Percentiles rank a stretch among this genome's conserved stretches.
These are phyloP conservation scores for Mungos mungo DNA, from an alignment of 2,113 vertebrate species.

Conservation along the genomic window DNA sequence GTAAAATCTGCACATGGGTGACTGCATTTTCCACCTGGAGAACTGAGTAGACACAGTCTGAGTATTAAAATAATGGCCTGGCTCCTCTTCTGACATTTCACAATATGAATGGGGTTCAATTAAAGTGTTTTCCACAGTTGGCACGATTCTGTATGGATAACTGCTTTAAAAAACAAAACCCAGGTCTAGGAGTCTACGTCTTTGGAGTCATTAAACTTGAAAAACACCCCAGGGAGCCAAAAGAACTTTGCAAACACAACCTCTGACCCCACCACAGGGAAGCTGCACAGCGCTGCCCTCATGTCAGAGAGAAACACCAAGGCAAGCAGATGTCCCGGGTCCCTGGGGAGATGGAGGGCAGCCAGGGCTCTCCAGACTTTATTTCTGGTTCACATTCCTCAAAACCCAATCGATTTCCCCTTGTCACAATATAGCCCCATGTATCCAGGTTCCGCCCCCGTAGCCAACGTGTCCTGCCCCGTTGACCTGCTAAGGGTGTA, in stretches of 20 bases:
- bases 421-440: not conserved
- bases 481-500: not conserved
- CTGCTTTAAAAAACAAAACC: not conserved
- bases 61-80: not conserved
- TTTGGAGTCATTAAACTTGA: not conserved
- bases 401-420: not conserved
- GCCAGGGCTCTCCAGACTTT: not conserved
- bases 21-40: not conserved
- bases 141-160: not conserved
- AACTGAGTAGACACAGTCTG: not conserved
- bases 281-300: not conserved
- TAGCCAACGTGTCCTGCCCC: rapidly evolving
- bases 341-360: rapidly evolving
- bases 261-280: not conserved
- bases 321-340: not conserved
- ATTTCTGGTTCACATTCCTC: not conserved
- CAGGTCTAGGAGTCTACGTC: not conserved
- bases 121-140: not conserved
- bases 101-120: rapidly evolving
- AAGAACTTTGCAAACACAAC: not conserved
- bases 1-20: not conserved
- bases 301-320: not conserved
- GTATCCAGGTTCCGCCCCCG: not conserved
- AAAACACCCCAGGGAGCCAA: not conserved
- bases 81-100: not conserved